Evolutionary conservation across 2,888 invertebrate species (phyloP).

Genomic region (Drosophila greeni): DNA sequence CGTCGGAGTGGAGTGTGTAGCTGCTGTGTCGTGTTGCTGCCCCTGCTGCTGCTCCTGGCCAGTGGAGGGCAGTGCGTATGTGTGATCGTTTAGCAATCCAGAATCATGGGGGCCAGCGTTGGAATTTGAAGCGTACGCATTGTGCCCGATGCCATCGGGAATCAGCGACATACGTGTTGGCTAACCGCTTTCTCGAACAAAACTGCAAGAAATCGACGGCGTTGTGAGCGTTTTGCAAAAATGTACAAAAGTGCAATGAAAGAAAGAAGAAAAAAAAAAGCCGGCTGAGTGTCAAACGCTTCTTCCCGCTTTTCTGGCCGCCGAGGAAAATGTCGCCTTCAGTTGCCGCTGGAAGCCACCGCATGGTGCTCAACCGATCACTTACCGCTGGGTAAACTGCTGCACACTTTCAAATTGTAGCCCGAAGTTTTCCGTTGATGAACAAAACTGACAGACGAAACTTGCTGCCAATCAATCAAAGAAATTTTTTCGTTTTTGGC

Average conservation of each 20-base stretch:
- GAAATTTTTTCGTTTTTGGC: conserved; percentile 15
- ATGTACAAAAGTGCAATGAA: background rate
- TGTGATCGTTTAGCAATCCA: too few relatives aligned
- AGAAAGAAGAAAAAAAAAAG: too few relatives aligned
- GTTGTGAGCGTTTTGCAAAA: background rate
- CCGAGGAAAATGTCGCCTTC: background rate
- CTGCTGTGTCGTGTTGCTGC: too few relatives aligned
- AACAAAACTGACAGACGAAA: too few relatives aligned
- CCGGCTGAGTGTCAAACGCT: background rate
- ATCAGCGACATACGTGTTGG: conserved; percentile 3
- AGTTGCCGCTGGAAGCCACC: background rate
- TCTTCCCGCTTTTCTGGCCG: conserved; percentile 16
- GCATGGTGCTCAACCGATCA: background rate
- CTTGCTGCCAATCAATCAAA: too few relatives aligned
- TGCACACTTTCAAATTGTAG: background rate
- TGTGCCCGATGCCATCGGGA: background rate
- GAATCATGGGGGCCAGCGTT: background rate
- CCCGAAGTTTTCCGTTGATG: too few relatives aligned
- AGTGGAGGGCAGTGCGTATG: background rate
- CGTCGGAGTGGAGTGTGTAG: too few relatives aligned
- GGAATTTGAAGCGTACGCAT: background rate
- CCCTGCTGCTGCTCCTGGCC: background rate
- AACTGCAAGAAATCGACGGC: background rate
- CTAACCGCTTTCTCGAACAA: background rate
- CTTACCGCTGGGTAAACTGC: background rate